These are phyloP conservation scores for Xestobium rufovillosum DNA, from an alignment of 2,888 invertebrate species.

Conservation along the genomic window DNA sequence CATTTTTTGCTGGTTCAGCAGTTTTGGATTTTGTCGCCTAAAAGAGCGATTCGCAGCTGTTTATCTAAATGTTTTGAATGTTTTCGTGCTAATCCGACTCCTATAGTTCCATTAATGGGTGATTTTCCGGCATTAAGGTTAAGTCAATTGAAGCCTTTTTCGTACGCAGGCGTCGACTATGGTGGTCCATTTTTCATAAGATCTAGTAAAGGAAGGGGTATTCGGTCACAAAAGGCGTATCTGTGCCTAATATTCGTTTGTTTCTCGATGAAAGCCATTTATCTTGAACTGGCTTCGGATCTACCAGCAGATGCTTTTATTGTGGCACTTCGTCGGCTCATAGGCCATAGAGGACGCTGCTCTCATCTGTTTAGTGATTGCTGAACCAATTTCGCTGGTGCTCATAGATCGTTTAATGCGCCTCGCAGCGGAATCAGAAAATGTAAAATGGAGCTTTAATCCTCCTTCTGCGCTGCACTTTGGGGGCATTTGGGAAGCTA, in stretches of 20 bases:
- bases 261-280: neutral
- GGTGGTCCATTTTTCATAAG: neutral
- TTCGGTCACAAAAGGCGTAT: neutral
- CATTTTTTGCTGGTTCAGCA: slow-evolving; percentile 1
- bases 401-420: slow-evolving; percentile 10
- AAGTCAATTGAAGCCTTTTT: neutral
- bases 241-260: neutral
- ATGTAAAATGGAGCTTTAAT: slow-evolving; percentile 28
- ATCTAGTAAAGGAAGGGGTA: neutral
- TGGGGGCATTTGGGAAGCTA: slow-evolving; percentile 32
- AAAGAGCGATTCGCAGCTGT: neutral
- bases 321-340: slow-evolving; percentile 1
- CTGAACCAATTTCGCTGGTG: slow-evolving; percentile 19
- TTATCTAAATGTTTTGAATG: too few relatives aligned
- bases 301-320: neutral
- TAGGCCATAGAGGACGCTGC: too few relatives aligned
- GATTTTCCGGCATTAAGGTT: neutral
- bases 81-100: slow-evolving; percentile 3
- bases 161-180: slow-evolving; percentile 2
- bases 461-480: slow-evolving; percentile 30
- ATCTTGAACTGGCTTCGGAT: slow-evolving; percentile 2
- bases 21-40: neutral
- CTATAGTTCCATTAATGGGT: neutral
- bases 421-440: slow-evolving; percentile 5
- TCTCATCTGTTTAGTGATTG: too few relatives aligned